A percentile compares a stretch with the other conserved stretches of the same genome.
Evolutionary conservation across 2,113 vertebrate genomes (phyloP).

Genomic region (Tinamus guttatus): DNA sequence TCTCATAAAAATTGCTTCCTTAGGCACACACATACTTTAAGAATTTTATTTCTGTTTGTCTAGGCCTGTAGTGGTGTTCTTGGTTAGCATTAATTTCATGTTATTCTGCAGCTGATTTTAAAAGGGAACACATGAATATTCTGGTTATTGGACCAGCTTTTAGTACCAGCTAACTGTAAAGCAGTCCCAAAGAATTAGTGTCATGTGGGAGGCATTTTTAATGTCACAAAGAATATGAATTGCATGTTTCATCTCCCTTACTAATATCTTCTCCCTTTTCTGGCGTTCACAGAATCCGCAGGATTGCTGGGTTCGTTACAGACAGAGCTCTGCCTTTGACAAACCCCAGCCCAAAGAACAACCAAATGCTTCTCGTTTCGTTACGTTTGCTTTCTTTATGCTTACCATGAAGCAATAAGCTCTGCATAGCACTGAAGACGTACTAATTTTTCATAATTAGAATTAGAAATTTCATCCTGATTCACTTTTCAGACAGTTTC

Average conservation of each 20-base stretch:
- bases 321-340: not conserved
- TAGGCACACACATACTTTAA: not conserved
- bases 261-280: not conserved
- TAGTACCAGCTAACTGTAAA: not conserved
- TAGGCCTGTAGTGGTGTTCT: not conserved
- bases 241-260: not conserved
- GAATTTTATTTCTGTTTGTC: not conserved
- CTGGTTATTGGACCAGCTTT: not conserved
- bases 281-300: not conserved
- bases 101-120: not conserved
- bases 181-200: not conserved
- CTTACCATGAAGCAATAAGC: not conserved
- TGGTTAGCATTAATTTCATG: not conserved
- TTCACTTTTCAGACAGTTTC: not conserved
- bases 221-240: rapidly evolving
- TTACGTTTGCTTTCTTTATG: not conserved
- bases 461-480: not conserved
- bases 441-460: not conserved
- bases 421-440: not conserved
- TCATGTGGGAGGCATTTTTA: not conserved
- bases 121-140: not conserved
- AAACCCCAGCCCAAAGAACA: not conserved
- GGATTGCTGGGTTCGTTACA: not conserved
- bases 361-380: not conserved
- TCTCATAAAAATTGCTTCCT: not conserved